phyloP scores from a whole-genome alignment of 2,888 invertebrate species.

The Melieria picta region DNA sequence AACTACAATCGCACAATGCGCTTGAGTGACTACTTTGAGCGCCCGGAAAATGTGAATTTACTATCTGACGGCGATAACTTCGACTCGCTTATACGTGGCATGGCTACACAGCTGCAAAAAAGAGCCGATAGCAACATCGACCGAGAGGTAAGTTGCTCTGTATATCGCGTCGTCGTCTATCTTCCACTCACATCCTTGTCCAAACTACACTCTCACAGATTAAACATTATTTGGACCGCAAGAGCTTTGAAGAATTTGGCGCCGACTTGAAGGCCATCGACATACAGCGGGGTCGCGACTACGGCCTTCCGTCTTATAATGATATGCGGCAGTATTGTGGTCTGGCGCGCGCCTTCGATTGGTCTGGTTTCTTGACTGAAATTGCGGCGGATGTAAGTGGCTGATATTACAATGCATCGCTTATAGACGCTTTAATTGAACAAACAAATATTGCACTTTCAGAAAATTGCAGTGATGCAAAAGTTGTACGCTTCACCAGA shows the following conservation, averaged over 20 bases:
- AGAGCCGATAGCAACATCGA: constrained; percentile 79
- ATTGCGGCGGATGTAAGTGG: constrained; percentile 71
- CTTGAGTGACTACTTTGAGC: constrained; percentile 54
- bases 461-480: constrained; percentile 70
- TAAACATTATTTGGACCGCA: constrained; percentile 57
- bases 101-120: constrained; percentile 78
- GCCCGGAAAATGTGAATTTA: constrained; percentile 48
- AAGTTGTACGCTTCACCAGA: constrained; percentile 72
- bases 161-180: not conserved
- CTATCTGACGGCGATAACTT: constrained; percentile 67
- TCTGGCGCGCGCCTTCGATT: constrained; percentile 50
- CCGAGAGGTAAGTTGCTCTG: constrained; percentile 64
- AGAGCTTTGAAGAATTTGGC: constrained; percentile 68
- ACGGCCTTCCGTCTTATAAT: constrained; percentile 54
- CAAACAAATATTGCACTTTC: constrained; percentile 42
- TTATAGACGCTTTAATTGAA: not conserved
- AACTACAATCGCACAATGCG: constrained; percentile 53
- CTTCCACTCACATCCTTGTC: not conserved
- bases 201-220: constrained; percentile 34
- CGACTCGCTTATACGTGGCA: constrained; percentile 76
- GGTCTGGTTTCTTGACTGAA: constrained; percentile 68
- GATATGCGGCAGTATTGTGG: constrained; percentile 56
- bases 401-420: not conserved
- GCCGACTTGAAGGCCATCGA: constrained; percentile 64
- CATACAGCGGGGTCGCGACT: constrained; percentile 58